These are phyloP conservation scores for Rhinichthys klamathensis DNA, from an alignment of 2,113 vertebrate genomes.

Conservation along the genomic window DNA sequence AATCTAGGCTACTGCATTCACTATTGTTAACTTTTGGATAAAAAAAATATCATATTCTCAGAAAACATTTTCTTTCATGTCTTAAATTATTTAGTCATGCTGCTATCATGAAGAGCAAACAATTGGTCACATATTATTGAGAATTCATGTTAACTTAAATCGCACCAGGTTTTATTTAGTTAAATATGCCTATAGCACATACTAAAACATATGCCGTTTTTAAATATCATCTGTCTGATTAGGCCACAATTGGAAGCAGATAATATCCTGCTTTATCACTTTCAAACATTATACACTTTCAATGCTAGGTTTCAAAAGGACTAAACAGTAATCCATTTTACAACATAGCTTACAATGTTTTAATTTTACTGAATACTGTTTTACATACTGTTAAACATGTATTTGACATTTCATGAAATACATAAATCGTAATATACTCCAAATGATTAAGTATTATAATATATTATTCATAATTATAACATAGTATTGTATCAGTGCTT, in stretches of 20 bases:
- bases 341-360: background rate
- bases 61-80: background rate
- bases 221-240: background rate
- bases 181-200: background rate
- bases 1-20: conserved; percentile 15
- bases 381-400: background rate
- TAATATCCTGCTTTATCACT: background rate
- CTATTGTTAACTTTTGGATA: background rate
- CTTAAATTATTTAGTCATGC: background rate
- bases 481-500: background rate
- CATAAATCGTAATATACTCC: background rate
- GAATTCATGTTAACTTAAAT: background rate
- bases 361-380: background rate
- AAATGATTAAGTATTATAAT: background rate
- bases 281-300: background rate
- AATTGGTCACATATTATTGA: background rate
- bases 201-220: background rate
- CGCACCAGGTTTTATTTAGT: background rate
- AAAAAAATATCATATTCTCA: background rate
- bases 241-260: background rate
- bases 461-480: background rate
- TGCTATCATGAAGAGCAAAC: background rate
- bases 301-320: background rate
- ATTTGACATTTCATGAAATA: background rate
- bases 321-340: background rate